Evolutionary conservation across 2,113 vertebrate species (phyloP).

Genomic region (Opisthocomus hoazin): DNA sequence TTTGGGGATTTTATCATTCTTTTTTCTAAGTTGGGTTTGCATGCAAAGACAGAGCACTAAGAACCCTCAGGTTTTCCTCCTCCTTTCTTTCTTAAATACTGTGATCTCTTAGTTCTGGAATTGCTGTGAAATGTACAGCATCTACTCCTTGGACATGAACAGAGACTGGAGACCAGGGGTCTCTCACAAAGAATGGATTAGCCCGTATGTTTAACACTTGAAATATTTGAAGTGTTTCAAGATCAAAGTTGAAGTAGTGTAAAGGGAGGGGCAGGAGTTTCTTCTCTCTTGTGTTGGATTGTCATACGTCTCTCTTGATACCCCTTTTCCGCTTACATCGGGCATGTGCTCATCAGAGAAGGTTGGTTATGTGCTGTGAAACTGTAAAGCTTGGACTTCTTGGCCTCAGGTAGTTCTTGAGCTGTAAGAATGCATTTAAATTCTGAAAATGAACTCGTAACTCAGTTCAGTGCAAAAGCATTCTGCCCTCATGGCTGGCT

Average conservation of each 20-base stretch:
- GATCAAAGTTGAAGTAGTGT: background rate
- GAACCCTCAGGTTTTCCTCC: background rate
- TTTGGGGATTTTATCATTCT: background rate
- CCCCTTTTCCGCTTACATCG: background rate
- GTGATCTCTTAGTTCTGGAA: background rate
- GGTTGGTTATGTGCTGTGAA: background rate
- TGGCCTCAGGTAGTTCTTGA: background rate
- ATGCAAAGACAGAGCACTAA: background rate
- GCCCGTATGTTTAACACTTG: background rate
- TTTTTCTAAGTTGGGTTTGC: background rate
- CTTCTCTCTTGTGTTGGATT: background rate
- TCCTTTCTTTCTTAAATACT: background rate
- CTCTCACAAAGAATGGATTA: background rate
- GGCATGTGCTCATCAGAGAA: background rate
- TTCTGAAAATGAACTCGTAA: background rate
- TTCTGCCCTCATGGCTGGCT: background rate
- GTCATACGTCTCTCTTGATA: accelerated
- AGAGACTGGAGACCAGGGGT: background rate
- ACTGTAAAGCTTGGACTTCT: background rate
- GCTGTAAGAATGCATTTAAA: background rate
- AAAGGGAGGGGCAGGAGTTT: background rate
- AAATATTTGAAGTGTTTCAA: background rate
- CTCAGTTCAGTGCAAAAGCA: background rate
- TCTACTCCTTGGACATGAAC: background rate
- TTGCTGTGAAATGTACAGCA: background rate